Percentiles rank a stretch among this genome's conserved stretches.
These are phyloP conservation scores for Pseudopleuronectes americanus DNA, from an alignment of 2,797 vertebrate genomes.

Conservation along the genomic window DNA sequence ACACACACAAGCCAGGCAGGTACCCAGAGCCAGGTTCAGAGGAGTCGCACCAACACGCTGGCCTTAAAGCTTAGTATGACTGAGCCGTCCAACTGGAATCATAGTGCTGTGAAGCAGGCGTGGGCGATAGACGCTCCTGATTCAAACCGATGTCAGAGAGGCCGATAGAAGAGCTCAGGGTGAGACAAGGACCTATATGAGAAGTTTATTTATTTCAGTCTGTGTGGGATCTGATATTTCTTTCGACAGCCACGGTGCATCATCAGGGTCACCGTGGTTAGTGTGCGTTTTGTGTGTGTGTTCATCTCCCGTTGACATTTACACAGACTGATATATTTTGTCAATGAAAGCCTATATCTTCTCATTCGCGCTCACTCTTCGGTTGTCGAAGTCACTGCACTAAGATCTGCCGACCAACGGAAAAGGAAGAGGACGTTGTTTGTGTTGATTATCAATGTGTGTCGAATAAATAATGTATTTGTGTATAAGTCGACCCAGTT, in stretches of 20 bases:
- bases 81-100: conserved; percentile 47
- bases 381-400: conserved; percentile 32
- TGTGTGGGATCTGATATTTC: conserved; percentile 23
- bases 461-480: conserved; percentile 79
- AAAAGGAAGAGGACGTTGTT: conserved; percentile 50
- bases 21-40: conserved; percentile 46
- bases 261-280: conserved; percentile 22
- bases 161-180: conserved; percentile 74
- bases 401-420: conserved; percentile 24
- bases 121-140: conserved; percentile 44
- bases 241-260: conserved; percentile 19
- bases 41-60: conserved; percentile 53
- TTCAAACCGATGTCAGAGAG: conserved; percentile 53
- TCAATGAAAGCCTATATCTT: conserved; percentile 18
- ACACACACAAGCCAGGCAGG: conserved; percentile 1
- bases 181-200: conserved; percentile 62
- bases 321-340: conserved; percentile 39
- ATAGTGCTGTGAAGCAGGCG: conserved; percentile 41
- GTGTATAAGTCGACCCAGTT: conserved; percentile 56
- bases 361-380: conserved; percentile 21
- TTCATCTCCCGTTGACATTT: conserved; percentile 26
- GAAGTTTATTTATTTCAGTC: conserved; percentile 58
- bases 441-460: conserved; percentile 44
- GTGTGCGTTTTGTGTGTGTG: conserved; percentile 25
- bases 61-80: conserved; percentile 71